Percentiles rank a stretch among this genome's conserved stretches.
Evolutionary conservation across 2,888 invertebrate genomes (phyloP).

Genomic region (Prenolepis imparis): DNA sequence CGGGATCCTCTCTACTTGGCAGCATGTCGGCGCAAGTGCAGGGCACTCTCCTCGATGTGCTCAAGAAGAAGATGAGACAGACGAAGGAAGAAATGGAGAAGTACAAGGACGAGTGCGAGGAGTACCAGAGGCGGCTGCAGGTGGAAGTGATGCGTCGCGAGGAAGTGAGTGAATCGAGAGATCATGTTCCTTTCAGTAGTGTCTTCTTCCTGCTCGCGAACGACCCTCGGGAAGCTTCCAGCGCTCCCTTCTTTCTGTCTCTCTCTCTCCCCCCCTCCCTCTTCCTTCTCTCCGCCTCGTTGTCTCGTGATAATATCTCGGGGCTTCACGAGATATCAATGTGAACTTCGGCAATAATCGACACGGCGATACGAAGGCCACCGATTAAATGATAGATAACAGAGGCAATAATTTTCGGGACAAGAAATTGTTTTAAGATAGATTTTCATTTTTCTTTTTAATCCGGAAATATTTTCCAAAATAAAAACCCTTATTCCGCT

Average conservation of each 20-base stretch:
- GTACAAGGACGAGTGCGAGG: conserved; percentile 99
- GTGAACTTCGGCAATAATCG: conserved; percentile 28
- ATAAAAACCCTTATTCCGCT: not conserved
- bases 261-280: not conserved
- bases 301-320: conserved; percentile 20
- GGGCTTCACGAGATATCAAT: conserved; percentile 29
- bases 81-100: conserved; percentile 99
- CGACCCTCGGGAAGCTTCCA: conserved; percentile 40
- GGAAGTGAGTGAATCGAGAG: conserved; percentile 93
- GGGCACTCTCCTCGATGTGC: conserved; percentile 97
- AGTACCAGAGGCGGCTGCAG: conserved; percentile 97
- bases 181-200: conserved; percentile 12
- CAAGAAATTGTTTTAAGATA: not conserved
- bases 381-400: conserved; percentile 13
- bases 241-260: not conserved
- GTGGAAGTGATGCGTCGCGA: conserved; percentile 98
- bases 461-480: not conserved
- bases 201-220: conserved; percentile 13
- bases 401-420: not conserved
- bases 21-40: conserved; percentile 96
- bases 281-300: conserved; percentile 5
- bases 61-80: conserved; percentile 99
- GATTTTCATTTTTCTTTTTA: not conserved
- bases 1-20: conserved; percentile 45
- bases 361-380: conserved; percentile 7